Conservation (phyloP, 2,888 invertebrate genomes). For the Drosophila meridionalis region DNA sequence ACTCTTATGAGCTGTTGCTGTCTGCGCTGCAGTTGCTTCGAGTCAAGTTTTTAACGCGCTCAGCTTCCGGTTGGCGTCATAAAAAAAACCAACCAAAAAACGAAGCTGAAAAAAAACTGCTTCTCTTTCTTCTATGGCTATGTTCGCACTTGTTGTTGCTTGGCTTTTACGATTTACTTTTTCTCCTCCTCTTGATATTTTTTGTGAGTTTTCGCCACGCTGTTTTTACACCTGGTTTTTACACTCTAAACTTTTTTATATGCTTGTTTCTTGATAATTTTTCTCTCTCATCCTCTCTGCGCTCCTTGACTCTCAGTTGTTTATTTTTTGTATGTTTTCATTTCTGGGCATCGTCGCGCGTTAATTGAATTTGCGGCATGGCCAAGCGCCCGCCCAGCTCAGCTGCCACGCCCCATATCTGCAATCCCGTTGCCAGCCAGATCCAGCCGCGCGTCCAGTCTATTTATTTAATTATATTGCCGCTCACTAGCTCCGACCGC, state of each 20-base stretch:
- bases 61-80: slow-evolving; percentile 66
- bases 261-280: slow-evolving; percentile 54
- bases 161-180: slow-evolving; percentile 57
- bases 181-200: slow-evolving; percentile 10
- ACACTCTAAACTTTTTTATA: slow-evolving; percentile 59
- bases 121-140: slow-evolving; percentile 51
- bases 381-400: slow-evolving; percentile 26
- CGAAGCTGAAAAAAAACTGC: slow-evolving; percentile 46
- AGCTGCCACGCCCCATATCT: slow-evolving; percentile 11
- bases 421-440: slow-evolving; percentile 2
- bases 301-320: slow-evolving; percentile 6
- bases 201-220: slow-evolving; percentile 45
- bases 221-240: slow-evolving; percentile 62
- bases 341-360: slow-evolving; percentile 37
- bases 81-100: slow-evolving; percentile 34
- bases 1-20: neutral
- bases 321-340: slow-evolving; percentile 52
- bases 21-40: slow-evolving; percentile 20
- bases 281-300: slow-evolving; percentile 26
- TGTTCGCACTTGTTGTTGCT: slow-evolving; percentile 46
- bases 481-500: slow-evolving; percentile 19
- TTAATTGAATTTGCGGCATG: slow-evolving; percentile 77
- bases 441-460: slow-evolving; percentile 25
- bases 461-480: slow-evolving; percentile 72
- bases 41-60: slow-evolving; percentile 52